Conservation (phyloP, 2,113 vertebrate genomes). For the Probosciger aterrimus region DNA sequence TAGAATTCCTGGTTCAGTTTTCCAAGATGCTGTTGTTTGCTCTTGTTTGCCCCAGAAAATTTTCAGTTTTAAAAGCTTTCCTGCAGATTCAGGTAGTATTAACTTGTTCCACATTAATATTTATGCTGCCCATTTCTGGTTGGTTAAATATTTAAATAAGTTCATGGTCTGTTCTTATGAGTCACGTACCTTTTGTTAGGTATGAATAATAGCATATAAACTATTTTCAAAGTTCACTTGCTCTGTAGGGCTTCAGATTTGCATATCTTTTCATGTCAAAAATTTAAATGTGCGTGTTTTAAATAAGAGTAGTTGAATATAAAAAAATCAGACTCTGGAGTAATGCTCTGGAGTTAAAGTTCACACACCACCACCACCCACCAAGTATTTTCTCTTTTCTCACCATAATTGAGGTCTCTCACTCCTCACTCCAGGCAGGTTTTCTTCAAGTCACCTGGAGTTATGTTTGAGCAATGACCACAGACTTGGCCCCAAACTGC, state of each 20-base stretch:
- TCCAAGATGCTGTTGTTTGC: background rate
- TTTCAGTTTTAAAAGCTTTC: background rate
- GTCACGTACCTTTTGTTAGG: background rate
- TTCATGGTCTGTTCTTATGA: background rate
- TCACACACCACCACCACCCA: background rate
- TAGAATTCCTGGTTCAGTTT: background rate
- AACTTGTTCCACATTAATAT: background rate
- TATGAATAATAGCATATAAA: background rate
- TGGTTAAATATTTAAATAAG: conserved; percentile 10
- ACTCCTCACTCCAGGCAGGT: background rate
- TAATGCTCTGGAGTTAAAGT: background rate
- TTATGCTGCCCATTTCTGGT: background rate
- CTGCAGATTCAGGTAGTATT: background rate
- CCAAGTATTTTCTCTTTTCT: background rate
- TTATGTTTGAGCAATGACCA: background rate
- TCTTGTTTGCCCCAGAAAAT: background rate
- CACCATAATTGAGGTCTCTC: background rate
- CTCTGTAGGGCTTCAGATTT: background rate
- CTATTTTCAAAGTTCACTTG: background rate
- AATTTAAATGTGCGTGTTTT: background rate
- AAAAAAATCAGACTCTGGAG: background rate
- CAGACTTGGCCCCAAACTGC: background rate
- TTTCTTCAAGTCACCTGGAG: background rate
- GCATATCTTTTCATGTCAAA: background rate
- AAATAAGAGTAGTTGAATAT: background rate